Conservation (phyloP, 2,113 vertebrate species). For the Microcebus murinus region DNA sequence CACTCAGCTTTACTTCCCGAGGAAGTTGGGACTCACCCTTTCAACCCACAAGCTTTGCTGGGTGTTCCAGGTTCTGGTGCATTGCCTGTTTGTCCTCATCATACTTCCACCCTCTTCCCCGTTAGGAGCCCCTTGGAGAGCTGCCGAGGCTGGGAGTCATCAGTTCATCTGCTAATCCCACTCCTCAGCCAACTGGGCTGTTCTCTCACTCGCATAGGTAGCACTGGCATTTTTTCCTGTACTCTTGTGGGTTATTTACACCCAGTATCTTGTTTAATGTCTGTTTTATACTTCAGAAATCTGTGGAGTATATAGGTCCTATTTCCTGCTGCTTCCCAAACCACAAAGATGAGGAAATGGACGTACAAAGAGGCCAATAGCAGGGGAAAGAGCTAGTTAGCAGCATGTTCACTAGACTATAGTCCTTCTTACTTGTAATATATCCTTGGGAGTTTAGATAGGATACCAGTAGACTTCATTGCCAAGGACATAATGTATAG, state of each 20-base stretch:
- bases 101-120: neutral
- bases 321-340: neutral
- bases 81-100: neutral
- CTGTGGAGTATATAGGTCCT: neutral
- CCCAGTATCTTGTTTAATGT: neutral
- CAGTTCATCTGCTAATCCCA: neutral
- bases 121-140: neutral
- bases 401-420: neutral
- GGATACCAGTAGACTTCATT: neutral
- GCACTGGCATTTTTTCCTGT: neutral
- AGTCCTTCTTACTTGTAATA: neutral
- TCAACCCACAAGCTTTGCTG: neutral
- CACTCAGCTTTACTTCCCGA: neutral
- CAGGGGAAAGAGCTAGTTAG: too few species aligned
- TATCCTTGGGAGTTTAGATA: neutral
- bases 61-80: neutral
- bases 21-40: neutral
- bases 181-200: neutral
- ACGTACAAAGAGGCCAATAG: too few species aligned
- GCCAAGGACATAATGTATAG: too few species aligned
- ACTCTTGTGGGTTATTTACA: neutral
- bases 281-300: too few species aligned
- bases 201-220: neutral
- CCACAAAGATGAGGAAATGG: neutral
- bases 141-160: neutral